These are phyloP conservation scores for Oophaga sylvatica DNA, from an alignment of 2,797 vertebrate genomes.

Conservation along the genomic window DNA sequence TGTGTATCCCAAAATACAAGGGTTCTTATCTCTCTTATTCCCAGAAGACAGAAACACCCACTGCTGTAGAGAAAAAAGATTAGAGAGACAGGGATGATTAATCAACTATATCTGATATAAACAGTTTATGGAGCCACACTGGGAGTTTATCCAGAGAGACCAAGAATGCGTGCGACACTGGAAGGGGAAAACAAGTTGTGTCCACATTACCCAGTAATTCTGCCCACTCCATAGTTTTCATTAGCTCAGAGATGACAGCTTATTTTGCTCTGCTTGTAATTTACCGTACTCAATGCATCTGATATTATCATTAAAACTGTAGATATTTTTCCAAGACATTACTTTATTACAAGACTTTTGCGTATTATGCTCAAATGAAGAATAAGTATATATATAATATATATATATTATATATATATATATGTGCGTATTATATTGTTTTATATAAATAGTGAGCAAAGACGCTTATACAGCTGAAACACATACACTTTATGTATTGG, in stretches of 20 bases:
- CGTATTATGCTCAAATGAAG: background rate
- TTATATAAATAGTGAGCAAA: background rate
- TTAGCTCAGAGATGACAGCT: background rate
- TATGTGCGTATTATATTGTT: background rate
- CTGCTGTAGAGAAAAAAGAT: constrained; percentile 14
- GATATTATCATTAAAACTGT: background rate
- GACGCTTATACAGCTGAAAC: too few relatives aligned
- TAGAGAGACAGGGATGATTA: constrained; percentile 15
- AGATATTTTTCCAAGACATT: background rate
- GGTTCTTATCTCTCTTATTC: background rate
- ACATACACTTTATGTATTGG: too few relatives aligned
- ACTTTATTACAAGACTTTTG: background rate
- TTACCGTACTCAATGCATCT: background rate
- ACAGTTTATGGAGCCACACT: background rate
- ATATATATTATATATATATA: too few relatives aligned
- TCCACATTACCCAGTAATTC: background rate
- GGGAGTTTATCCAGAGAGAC: background rate
- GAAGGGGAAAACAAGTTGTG: background rate
- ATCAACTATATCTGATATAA: background rate
- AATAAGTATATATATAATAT: too few relatives aligned
- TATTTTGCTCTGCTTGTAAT: background rate
- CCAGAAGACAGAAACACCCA: constrained; percentile 23
- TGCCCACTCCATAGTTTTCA: background rate
- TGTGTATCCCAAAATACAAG: background rate
- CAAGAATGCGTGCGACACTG: background rate